These are phyloP conservation scores for Lota lota DNA, from an alignment of 2,113 vertebrate genomes.

Conservation along the genomic window DNA sequence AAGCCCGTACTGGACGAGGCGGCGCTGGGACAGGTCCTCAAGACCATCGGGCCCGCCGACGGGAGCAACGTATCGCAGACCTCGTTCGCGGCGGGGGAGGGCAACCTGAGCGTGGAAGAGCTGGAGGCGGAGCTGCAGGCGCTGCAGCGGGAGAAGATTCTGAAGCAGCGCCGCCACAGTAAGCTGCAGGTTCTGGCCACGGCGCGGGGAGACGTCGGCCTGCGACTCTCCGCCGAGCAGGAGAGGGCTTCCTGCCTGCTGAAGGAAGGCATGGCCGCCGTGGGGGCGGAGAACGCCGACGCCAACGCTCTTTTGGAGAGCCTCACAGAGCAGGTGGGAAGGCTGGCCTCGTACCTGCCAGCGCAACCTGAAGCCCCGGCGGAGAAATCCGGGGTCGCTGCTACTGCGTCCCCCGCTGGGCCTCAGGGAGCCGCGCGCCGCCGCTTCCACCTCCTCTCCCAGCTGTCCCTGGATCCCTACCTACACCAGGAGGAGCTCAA, in stretches of 20 bases:
- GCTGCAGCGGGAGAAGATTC: conserved; percentile 75
- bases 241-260: conserved; percentile 53
- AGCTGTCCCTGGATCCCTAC: conserved; percentile 78
- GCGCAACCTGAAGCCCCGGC: conserved; percentile 31
- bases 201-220: conserved; percentile 55
- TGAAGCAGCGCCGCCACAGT: conserved; percentile 76
- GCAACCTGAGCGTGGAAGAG: conserved; percentile 66
- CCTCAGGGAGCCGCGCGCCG: conserved; percentile 18
- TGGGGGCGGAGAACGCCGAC: conserved; percentile 69
- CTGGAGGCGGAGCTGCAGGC: conserved; percentile 78
- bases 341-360: conserved; percentile 71
- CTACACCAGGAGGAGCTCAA: conserved; percentile 82
- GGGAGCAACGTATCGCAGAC: conserved; percentile 30
- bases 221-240: conserved; percentile 59
- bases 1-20: conserved; percentile 80
- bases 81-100: conserved; percentile 61
- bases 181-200: conserved; percentile 76
- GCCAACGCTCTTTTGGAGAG: conserved; percentile 73
- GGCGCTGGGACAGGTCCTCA: conserved; percentile 79
- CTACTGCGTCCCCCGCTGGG: conserved; percentile 3
- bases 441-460: conserved; percentile 73
- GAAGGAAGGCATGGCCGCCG: conserved; percentile 60
- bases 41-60: conserved; percentile 65
- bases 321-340: conserved; percentile 66
- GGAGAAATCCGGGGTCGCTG: conserved; percentile 26